Evolutionary conservation across 2,113 vertebrate genomes (phyloP).

Genomic region (Semnopithecus entellus): DNA sequence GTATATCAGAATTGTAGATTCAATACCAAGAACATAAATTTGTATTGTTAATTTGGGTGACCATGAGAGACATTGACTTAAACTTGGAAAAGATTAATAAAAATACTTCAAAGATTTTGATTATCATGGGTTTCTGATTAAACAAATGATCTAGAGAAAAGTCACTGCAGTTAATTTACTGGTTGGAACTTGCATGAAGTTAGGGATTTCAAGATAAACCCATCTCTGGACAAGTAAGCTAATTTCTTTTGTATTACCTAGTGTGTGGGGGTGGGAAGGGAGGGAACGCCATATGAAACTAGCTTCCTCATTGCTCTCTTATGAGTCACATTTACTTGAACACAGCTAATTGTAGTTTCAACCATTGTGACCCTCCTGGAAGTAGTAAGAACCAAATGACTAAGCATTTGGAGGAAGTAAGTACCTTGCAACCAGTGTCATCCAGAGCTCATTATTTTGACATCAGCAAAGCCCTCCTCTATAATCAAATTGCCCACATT

Average conservation of each 20-base stretch:
- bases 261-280: too few species aligned
- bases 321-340: constrained; percentile 41
- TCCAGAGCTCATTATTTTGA: neutral
- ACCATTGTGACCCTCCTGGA: neutral
- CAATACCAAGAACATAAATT: neutral
- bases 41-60: constrained; percentile 18
- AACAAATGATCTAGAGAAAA: constrained; percentile 38
- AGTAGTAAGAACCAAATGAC: constrained; percentile 31
- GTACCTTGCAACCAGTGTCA: neutral
- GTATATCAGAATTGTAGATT: neutral
- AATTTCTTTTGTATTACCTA: constrained; percentile 20
- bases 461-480: constrained; percentile 15
- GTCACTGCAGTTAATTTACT: neutral
- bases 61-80: neutral
- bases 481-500: neutral
- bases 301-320: neutral
- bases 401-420: constrained; percentile 39
- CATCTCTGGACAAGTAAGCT: constrained; percentile 5
- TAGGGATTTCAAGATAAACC: constrained; percentile 34
- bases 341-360: neutral
- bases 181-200: neutral
- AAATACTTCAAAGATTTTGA: constrained; percentile 5
- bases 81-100: neutral
- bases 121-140: constrained; percentile 16
- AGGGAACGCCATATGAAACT: neutral